Conservation (phyloP, 2,888 invertebrate genomes). For the Parthenolecanium corni region DNA sequence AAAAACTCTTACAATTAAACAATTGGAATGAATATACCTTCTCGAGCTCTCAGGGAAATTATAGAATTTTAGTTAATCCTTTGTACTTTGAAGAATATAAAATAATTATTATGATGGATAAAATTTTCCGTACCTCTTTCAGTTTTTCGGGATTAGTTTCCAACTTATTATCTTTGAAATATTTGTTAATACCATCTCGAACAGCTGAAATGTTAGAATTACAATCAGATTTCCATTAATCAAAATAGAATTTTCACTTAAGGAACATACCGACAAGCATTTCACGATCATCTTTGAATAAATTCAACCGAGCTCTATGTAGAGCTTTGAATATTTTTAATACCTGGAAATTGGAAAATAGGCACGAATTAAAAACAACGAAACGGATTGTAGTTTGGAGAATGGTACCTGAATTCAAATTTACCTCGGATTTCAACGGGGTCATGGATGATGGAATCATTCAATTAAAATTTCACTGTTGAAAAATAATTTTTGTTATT, state of each 20-base stretch:
- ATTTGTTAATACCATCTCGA: constrained; percentile 61
- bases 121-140: constrained; percentile 51
- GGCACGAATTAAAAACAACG: neutral
- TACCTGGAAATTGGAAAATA: constrained; percentile 43
- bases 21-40: too few species aligned
- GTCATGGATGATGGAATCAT: too few species aligned
- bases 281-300: constrained; percentile 54
- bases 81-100: too few species aligned
- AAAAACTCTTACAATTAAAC: too few species aligned
- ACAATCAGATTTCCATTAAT: neutral
- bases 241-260: neutral
- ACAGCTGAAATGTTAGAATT: constrained; percentile 41
- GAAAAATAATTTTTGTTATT: too few species aligned
- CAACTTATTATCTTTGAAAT: constrained; percentile 55
- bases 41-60: too few species aligned
- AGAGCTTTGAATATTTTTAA: constrained; percentile 57
- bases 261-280: constrained; percentile 44
- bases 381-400: neutral
- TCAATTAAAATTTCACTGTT: too few species aligned
- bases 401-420: neutral
- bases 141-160: constrained; percentile 50
- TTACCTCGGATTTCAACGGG: constrained; percentile 6
- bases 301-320: constrained; percentile 53
- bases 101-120: too few species aligned
- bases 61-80: too few species aligned